Evolutionary conservation across 2,797 vertebrate genomes (phyloP), one percentile per base, ranked within the genome.

Genomic region (Sebastes glaucus): DNA sequence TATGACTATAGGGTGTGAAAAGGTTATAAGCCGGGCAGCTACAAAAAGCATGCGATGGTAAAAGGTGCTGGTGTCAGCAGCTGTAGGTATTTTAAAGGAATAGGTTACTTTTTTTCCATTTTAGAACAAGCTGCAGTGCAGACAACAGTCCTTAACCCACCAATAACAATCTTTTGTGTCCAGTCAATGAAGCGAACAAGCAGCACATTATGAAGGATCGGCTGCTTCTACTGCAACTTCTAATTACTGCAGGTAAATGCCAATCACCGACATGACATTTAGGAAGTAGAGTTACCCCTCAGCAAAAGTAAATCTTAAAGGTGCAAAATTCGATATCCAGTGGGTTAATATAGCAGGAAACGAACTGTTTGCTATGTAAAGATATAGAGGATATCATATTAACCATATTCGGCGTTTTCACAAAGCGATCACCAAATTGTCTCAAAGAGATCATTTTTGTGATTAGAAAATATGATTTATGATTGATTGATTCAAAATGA

Each of bases 261-360:
- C 73, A 77, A 61, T 86, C 76, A 69, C 63, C 73, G 62, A 33
- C 38, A 7, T 85, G 85, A 70, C 78, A 82, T 87, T 91, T 89
- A 85, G 55, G 77, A 69, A 49, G 56, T 2, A 22, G 64, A 63
- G 6, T 42, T 28, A 55, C 20, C 7, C 23, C n/a, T 56, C 3
- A 81, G 55, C n/a, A 38, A 74, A 57, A 25, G 7, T 22, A 35
- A 55, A 63, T 6, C 22, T 62, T 55, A 64, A 49, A 46, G 42
- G 42, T 46, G 42, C 42, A 18, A 46, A 49, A 49, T 49, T 8
- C 3, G 18, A 49, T 46, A 20, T 18, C 42, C 42, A 46, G 42
- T 18, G 42, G 16, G 16, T 49, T 49, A 49, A 49, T 49, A 49
- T 49, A 18, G 18, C 46, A 49, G 18, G 46, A 49, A 49, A 49